Base-by-base conservation (phyloP, 2,797 vertebrate genomes). In the Mormyrus proboscirostris region DNA sequence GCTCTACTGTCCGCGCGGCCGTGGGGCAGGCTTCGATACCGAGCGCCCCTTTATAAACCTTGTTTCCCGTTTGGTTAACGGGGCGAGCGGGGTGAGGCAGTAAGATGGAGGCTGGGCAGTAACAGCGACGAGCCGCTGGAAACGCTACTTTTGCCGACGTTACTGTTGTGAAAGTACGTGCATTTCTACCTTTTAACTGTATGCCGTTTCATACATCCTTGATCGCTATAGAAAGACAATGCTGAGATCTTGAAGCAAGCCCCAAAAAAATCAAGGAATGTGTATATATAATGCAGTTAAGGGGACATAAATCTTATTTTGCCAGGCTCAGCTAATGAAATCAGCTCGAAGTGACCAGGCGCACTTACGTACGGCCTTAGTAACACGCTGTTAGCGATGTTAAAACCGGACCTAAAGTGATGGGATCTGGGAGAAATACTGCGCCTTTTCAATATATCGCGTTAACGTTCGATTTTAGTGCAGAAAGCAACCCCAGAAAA, bases 131-230 rank as follows among this genome's bases (percentile, higher is more conserved):
- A 55, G 82, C 82, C 47, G 44, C 44, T 50, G n/a, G 82, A 84
- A 50, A 84, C 44, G 82, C 82, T 50, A 84, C 82, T 84, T 84
- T 49, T 84, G 79, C 41, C 73, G 59, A 50, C 87, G 33, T 38
- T 76, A 22, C 53, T 83, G 86, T 50, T 88, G 14, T 86, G 49
- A 29, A 69, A 88, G 87, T 88, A 29, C 62, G 79, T 90, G 50
- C 57, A 84, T 88, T 41, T 62, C 83, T 57, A 4, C 57, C 53
- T 22, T 88, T n/a, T 47, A 22, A 84, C 79, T 50, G n/a, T 50
- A 47, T 25, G 79, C 19, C 4, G 47, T 12, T 10, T 84, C 16
- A 10, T 49, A 49, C 79, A 83, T 83, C 82, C 44, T 29, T 12
- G 41, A 12, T 84, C n/a, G 12, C 29, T n/a, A 59, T 79, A 82